Conservation (phyloP, 2,888 invertebrate species). For the Volucella inflata region DNA sequence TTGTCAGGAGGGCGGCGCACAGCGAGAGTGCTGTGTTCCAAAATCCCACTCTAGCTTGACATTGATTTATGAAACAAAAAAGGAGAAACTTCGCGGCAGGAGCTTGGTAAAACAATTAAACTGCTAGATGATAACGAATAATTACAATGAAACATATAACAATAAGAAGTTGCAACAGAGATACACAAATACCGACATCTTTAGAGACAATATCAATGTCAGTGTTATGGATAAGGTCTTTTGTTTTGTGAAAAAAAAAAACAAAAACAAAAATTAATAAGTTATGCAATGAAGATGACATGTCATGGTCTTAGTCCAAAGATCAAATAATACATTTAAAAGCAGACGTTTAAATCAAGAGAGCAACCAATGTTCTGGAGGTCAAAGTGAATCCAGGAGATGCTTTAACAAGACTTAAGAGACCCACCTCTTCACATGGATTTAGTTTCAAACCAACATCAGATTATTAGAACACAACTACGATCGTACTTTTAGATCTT, state of each 20-base stretch:
- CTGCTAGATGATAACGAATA: constrained; percentile 55
- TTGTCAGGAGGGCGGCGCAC: constrained; percentile 51
- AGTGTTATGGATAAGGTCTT: constrained; percentile 53
- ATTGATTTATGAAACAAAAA: constrained; percentile 68
- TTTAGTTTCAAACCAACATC: too few relatives aligned
- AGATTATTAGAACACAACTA: too few relatives aligned
- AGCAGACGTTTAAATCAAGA: too few relatives aligned
- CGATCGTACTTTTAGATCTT: too few relatives aligned
- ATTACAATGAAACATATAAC: constrained; percentile 24
- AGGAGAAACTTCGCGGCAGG: constrained; percentile 2
- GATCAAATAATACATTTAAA: too few relatives aligned
- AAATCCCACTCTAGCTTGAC: constrained; percentile 42
- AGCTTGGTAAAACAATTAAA: constrained; percentile 62
- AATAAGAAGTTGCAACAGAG: constrained; percentile 6
- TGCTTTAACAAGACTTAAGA: too few relatives aligned
- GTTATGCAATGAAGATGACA: background rate
- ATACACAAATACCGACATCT: constrained; percentile 18
- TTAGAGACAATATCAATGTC: constrained; percentile 49
- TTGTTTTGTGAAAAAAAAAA: constrained; percentile 17
- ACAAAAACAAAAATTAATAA: constrained; percentile 15
- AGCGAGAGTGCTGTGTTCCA: constrained; percentile 10
- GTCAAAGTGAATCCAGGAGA: too few relatives aligned
- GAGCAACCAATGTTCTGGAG: too few relatives aligned
- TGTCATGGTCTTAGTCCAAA: too few relatives aligned
- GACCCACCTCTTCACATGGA: too few relatives aligned